phyloP scores from a whole-genome alignment of 2,888 invertebrate genomes.

The Mechanitis mazaeus region DNA sequence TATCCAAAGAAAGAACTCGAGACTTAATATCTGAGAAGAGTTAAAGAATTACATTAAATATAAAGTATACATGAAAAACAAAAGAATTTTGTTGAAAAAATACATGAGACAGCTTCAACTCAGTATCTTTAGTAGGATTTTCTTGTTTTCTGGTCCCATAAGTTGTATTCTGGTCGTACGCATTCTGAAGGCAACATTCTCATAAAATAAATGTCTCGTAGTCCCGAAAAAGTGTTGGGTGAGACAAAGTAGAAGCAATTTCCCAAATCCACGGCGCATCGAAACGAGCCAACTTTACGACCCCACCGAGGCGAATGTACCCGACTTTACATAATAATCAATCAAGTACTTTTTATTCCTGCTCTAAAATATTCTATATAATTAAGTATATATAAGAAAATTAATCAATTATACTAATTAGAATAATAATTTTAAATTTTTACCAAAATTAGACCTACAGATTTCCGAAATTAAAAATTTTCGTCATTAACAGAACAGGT shows the following conservation, averaged over 20 bases:
- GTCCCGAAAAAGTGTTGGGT: conserved; percentile 4
- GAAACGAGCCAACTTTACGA: conserved; percentile 4
- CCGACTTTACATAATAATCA: conserved; percentile 14
- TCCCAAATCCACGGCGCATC: conserved; percentile 3
- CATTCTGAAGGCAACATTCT: conserved; percentile 1
- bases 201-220: not conserved
- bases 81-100: too few species aligned
- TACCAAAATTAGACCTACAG: too few species aligned
- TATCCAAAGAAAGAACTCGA: conserved; percentile 38
- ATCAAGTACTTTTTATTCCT: not conserved
- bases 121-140: too few species aligned
- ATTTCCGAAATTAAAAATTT: too few species aligned
- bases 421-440: too few species aligned
- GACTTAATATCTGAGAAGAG: not conserved
- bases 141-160: not conserved
- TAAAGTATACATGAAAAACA: too few species aligned
- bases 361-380: too few species aligned
- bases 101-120: too few species aligned
- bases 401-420: too few species aligned
- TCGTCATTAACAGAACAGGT: too few species aligned
- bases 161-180: conserved; percentile 2
- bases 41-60: not conserved
- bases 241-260: conserved; percentile 15
- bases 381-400: too few species aligned
- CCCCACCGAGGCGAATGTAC: conserved; percentile 2